phyloP scores from a whole-genome alignment of 2,797 vertebrate species.

The Sciurus carolinensis region DNA sequence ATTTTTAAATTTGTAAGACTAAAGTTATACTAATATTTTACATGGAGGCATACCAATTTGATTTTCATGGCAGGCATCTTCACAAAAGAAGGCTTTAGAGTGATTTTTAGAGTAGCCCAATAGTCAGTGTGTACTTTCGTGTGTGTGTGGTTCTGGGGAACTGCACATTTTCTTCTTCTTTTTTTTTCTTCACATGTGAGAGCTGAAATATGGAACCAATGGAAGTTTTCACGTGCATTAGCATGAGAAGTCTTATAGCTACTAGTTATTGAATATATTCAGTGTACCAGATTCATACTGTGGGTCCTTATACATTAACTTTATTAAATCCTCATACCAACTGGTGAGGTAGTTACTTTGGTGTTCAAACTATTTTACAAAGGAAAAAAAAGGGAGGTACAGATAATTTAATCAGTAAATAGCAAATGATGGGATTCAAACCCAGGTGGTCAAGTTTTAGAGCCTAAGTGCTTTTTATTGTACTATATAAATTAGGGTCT shows the following conservation, averaged over 20 bases:
- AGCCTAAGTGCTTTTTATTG: background rate
- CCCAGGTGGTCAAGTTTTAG: background rate
- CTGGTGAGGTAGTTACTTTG: background rate
- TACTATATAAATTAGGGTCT: background rate
- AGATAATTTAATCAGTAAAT: constrained; percentile 7
- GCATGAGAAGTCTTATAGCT: background rate
- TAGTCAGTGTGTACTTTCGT: background rate
- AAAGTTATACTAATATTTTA: background rate
- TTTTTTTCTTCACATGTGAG: background rate
- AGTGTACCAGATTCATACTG: background rate
- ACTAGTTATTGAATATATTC: background rate
- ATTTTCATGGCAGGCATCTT: background rate
- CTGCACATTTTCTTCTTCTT: background rate
- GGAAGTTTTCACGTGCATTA: background rate
- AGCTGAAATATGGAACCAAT: background rate
- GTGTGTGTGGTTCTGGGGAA: background rate
- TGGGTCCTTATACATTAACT: background rate
- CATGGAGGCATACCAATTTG: background rate
- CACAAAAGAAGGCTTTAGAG: background rate
- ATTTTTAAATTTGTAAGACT: background rate
- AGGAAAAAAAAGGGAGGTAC: background rate
- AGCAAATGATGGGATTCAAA: background rate
- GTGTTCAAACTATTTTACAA: background rate
- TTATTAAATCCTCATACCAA: background rate
- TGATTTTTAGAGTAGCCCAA: background rate